Percentiles rank a stretch among this genome's conserved stretches.
phyloP scores from a whole-genome alignment of 1,140 invertebrate species.

The Apis cerana region DNA sequence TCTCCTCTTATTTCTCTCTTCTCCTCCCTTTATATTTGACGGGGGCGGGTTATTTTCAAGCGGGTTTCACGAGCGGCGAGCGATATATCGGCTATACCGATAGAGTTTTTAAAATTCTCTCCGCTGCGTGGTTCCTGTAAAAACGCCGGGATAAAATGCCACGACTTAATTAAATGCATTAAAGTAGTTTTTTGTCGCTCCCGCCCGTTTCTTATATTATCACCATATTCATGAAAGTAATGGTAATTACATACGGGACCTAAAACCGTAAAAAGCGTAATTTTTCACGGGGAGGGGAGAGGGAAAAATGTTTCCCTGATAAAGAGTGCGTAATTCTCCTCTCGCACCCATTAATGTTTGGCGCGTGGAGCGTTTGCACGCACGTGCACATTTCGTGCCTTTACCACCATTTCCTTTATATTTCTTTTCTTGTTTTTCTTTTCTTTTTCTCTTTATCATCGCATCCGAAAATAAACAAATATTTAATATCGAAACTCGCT shows the following conservation, averaged over 20 bases:
- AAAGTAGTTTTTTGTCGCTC: conserved; percentile 47
- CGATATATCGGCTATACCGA: conserved; percentile 29
- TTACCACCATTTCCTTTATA: not conserved
- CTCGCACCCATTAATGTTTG: not conserved
- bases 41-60: not conserved
- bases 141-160: conserved; percentile 39
- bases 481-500: conserved; percentile 29
- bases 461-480: conserved; percentile 21
- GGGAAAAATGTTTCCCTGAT: conserved; percentile 33
- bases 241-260: conserved; percentile 44
- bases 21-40: not conserved
- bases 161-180: conserved; percentile 51
- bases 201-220: conserved; percentile 44
- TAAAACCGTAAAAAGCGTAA: conserved; percentile 45
- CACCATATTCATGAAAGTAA: conserved; percentile 52
- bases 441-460: not conserved
- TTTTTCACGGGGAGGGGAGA: conserved; percentile 11
- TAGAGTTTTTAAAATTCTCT: conserved; percentile 37
- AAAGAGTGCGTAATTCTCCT: conserved; percentile 23
- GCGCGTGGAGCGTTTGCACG: not conserved
- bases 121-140: conserved; percentile 23
- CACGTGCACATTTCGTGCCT: not conserved
- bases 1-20: not conserved
- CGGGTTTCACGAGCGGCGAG: not conserved
- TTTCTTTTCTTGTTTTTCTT: not conserved